Evolutionary conservation across 2,113 vertebrate genomes (phyloP).

Genomic region (Uropsilus gracilis): DNA sequence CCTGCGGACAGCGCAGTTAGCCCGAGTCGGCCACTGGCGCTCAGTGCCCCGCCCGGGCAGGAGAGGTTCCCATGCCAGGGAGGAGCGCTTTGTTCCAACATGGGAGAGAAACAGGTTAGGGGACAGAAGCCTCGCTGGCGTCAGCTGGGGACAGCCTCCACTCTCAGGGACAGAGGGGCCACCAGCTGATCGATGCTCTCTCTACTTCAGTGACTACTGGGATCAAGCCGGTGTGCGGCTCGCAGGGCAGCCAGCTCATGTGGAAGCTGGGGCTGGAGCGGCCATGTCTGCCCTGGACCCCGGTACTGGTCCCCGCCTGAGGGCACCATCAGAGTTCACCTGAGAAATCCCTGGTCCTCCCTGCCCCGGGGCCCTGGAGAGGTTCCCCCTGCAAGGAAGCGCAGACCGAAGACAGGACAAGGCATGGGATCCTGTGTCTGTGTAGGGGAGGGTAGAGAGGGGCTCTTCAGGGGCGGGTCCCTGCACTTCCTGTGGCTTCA

Average conservation of each 20-base stretch:
- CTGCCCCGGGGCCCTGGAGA: conserved; percentile 39
- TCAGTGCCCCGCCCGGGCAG: conserved; percentile 47
- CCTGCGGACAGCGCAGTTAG: not conserved
- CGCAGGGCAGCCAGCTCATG: conserved; percentile 58
- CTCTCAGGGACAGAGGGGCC: conserved; percentile 75
- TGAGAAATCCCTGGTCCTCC: conserved; percentile 34
- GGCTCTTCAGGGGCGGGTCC: not conserved
- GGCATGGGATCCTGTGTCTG: not conserved
- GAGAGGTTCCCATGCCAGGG: conserved; percentile 68
- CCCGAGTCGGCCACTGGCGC: not conserved
- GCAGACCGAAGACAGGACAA: not conserved
- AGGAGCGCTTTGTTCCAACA: conserved; percentile 82
- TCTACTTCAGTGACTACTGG: conserved; percentile 82
- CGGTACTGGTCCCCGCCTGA: not conserved
- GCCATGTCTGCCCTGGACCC: accelerated
- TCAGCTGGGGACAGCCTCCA: conserved; percentile 81
- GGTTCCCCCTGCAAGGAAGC: conserved; percentile 47
- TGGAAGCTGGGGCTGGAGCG: conserved; percentile 27
- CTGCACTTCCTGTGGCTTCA: not conserved
- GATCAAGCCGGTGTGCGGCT: conserved; percentile 64
- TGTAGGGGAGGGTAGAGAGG: not conserved
- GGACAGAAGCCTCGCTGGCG: conserved; percentile 87
- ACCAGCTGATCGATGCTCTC: conserved; percentile 86
- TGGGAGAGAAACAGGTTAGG: conserved; percentile 89
- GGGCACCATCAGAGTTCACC: not conserved